phyloP scores from a whole-genome alignment of 2,113 vertebrate genomes.

The Hemichromis elongatus region DNA sequence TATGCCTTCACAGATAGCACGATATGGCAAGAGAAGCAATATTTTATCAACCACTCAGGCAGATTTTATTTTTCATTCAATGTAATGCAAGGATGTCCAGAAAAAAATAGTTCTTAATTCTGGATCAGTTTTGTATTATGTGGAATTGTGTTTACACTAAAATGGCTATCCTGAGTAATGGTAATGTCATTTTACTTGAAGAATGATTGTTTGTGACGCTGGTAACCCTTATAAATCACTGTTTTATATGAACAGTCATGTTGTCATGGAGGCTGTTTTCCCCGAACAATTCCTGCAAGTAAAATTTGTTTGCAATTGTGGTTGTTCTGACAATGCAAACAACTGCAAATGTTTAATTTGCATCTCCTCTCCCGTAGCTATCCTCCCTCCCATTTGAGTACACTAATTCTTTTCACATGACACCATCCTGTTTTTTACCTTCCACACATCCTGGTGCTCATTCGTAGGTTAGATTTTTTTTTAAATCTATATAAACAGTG shows the following conservation, averaged over 20 bases:
- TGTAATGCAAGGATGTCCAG: not conserved
- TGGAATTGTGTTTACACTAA: not conserved
- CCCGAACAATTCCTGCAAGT: not conserved
- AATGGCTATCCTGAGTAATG: not conserved
- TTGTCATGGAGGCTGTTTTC: not conserved
- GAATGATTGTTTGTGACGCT: not conserved
- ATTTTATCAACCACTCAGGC: not conserved
- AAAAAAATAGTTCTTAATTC: not conserved
- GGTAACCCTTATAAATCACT: conserved; percentile 13
- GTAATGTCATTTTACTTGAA: not conserved
- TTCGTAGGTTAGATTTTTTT: not conserved
- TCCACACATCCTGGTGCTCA: conserved; percentile 51
- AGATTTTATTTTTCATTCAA: not conserved
- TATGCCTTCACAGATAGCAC: not conserved
- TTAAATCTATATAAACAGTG: not conserved
- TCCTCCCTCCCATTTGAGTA: conserved; percentile 26
- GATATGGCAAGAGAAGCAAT: not conserved
- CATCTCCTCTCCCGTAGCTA: conserved; percentile 45
- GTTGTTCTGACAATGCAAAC: conserved; percentile 60
- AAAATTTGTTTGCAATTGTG: conserved; percentile 27
- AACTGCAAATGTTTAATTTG: conserved; percentile 68
- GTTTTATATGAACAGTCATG: not conserved
- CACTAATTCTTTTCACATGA: conserved; percentile 55
- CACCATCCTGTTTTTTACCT: conserved; percentile 51
- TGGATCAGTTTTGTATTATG: not conserved